Percentiles rank a stretch among this genome's conserved stretches.
Evolutionary conservation across 2,113 vertebrate genomes (phyloP).

Genomic region (Noturus placidus): DNA sequence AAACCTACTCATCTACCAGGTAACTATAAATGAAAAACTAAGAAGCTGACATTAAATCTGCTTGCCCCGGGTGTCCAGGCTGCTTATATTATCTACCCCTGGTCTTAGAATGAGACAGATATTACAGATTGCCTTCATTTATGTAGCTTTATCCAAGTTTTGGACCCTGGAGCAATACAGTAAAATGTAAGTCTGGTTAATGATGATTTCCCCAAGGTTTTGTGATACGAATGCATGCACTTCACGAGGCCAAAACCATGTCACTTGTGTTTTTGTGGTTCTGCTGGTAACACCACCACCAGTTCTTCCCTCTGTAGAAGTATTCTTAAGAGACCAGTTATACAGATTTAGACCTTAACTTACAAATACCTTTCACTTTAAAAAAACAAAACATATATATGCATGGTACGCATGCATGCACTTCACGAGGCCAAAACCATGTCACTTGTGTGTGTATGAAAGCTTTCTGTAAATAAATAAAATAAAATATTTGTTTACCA

Average conservation of each 20-base stretch:
- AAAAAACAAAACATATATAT: too few species aligned
- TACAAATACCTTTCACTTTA: too few species aligned
- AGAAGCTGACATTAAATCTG: background rate
- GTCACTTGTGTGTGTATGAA: background rate
- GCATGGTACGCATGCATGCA: background rate
- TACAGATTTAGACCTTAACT: too few species aligned
- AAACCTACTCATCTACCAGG: background rate
- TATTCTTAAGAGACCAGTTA: too few species aligned
- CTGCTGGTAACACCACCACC: background rate
- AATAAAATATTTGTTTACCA: too few species aligned
- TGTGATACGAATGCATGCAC: background rate
- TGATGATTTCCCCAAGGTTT: background rate
- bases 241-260: background rate
- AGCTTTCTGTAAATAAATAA: too few species aligned
- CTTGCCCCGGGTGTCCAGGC: background rate
- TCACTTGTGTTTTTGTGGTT: background rate
- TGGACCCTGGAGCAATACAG: background rate
- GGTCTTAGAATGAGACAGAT: background rate
- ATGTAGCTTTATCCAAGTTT: background rate
- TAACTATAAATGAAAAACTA: background rate
- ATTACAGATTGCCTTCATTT: background rate
- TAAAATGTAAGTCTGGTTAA: background rate
- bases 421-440: background rate
- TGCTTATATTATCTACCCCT: background rate
- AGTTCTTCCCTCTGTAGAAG: background rate